These are phyloP conservation scores for Harmothoe impar DNA, from an alignment of 2,888 invertebrate species.

Conservation along the genomic window DNA sequence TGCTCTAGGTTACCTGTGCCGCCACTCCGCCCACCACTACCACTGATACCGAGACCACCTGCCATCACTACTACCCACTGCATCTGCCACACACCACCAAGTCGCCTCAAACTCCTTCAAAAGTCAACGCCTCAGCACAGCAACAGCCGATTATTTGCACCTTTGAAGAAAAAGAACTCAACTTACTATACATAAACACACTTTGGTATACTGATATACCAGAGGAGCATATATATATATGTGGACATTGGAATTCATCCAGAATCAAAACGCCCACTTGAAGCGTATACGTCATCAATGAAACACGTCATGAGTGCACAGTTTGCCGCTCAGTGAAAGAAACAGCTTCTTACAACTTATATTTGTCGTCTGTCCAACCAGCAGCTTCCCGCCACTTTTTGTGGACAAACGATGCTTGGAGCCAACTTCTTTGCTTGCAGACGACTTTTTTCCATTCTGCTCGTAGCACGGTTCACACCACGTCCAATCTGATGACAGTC, in stretches of 20 bases:
- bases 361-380: too few relatives aligned
- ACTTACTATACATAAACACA: too few relatives aligned
- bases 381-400: conserved; percentile 3
- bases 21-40: background rate
- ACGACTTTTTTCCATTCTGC: background rate
- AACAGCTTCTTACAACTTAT: too few relatives aligned
- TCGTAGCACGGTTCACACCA: background rate
- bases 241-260: too few relatives aligned
- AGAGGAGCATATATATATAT: too few relatives aligned
- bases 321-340: background rate
- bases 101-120: background rate
- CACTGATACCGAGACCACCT: background rate
- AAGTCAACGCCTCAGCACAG: background rate
- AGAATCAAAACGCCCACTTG: background rate
- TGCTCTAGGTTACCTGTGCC: background rate
- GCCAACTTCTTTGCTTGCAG: background rate
- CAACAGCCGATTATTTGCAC: background rate
- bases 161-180: background rate
- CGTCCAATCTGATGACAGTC: background rate
- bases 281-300: background rate
- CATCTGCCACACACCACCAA: background rate
- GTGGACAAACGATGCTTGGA: background rate
- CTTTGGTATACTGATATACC: too few relatives aligned
- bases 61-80: background rate
- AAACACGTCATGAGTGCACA: background rate